Percentiles rank a stretch among this genome's conserved stretches.
phyloP scores from a whole-genome alignment of 2,797 vertebrate genomes.

The Arrhamphus sclerolepis region DNA sequence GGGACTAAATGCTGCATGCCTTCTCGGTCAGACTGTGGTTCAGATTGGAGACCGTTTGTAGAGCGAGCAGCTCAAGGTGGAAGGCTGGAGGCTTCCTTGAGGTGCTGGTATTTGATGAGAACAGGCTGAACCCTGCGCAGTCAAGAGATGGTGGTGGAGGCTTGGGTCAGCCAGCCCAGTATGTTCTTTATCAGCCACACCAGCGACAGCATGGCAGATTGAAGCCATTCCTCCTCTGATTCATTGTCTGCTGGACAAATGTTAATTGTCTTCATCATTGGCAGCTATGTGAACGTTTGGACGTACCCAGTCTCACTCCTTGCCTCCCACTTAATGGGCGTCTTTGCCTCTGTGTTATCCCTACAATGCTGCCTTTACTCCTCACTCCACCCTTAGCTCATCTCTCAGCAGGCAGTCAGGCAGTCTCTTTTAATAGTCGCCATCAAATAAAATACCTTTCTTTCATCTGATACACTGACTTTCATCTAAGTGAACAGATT shows the following conservation, averaged over 20 bases:
- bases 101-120: conserved; percentile 80
- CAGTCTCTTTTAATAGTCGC: conserved; percentile 61
- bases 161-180: conserved; percentile 79
- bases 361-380: conserved; percentile 68
- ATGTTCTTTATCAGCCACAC: conserved; percentile 84
- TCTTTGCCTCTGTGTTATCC: conserved; percentile 78
- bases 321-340: conserved; percentile 78
- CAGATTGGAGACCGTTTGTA: conserved; percentile 30
- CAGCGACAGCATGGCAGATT: conserved; percentile 85
- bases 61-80: conserved; percentile 56
- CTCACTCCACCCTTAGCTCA: conserved; percentile 57
- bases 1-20: no score
- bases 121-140: conserved; percentile 83
- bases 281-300: conserved; percentile 67
- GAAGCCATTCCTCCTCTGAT: conserved; percentile 90
- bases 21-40: conserved; percentile 11
- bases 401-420: conserved; percentile 50
- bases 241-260: conserved; percentile 91
- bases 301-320: conserved; percentile 79
- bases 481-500: conserved; percentile 31
- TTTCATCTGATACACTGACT: conserved; percentile 27
- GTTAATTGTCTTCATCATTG: conserved; percentile 93
- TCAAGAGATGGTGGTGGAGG: conserved; percentile 66
- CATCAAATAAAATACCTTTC: conserved; percentile 53
- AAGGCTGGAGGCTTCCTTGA: conserved; percentile 29